Evolutionary conservation across 2,113 vertebrate species (phyloP).

Genomic region (Erpornis zantholeuca): DNA sequence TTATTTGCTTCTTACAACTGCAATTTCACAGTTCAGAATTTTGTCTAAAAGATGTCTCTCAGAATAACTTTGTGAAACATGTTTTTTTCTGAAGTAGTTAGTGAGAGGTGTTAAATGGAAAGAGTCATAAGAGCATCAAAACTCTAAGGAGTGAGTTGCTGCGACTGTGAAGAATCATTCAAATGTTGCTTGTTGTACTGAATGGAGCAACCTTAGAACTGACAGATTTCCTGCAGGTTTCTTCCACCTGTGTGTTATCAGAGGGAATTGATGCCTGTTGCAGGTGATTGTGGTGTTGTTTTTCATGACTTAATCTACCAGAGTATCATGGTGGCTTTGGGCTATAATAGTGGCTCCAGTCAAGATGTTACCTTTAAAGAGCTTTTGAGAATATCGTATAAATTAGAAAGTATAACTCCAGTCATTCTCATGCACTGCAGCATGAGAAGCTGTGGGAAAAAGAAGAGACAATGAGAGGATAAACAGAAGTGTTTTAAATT

Average conservation of each 20-base stretch:
- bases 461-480: background rate
- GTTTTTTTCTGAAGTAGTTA: background rate
- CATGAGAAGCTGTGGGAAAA: background rate
- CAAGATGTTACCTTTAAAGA: background rate
- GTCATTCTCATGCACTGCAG: background rate
- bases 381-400: background rate
- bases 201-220: background rate
- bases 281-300: background rate
- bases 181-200: background rate
- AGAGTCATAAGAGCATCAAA: background rate
- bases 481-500: background rate
- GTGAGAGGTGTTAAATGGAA: background rate
- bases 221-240: background rate
- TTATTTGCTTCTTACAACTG: background rate
- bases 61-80: background rate
- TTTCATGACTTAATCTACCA: conserved; percentile 3
- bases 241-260: background rate
- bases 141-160: background rate
- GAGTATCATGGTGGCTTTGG: background rate
- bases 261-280: background rate
- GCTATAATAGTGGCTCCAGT: background rate
- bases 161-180: background rate
- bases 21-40: background rate
- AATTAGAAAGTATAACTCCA: background rate
- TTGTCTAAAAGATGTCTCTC: background rate